Evolutionary conservation across 2,888 invertebrate species (phyloP), one percentile per base, ranked within the genome.

Genomic region (Marasmarcha lunaedactyla): DNA sequence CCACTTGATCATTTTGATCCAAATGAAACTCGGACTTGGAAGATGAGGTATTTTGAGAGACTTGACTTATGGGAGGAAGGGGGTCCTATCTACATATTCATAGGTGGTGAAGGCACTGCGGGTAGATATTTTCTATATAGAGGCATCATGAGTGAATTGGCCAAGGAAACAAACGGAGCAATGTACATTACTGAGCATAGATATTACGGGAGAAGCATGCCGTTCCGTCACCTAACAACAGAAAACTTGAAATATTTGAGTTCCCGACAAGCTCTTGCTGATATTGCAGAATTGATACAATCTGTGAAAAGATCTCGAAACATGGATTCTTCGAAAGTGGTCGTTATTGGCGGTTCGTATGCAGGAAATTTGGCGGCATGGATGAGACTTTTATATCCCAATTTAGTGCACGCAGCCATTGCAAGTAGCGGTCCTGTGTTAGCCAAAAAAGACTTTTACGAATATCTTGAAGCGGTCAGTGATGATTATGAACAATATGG

Each of bases 281-380:
- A 81, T 52, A 47, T 65, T 12, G 73, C 71, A 2, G 54, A 48
- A 33, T 44, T 79, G 7, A 41, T 81, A 34, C 45, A 51, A 41
- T 37, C 36, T 26, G 59, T 78, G 6, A 71, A 70, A 55, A 45
- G 46, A n/a, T 43, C 44, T 11, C 49, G 57, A 0, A 40, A 48
- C 13, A 76, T 57, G 45, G 50, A 48, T 2, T 47, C 48, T 1
- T 73, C 77, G 1, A 77, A 78, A 57, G 63, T 78, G 0, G 69
- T 81, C 0, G 63, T 73, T 1, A 55, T 79, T 14, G 81, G 79
- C 26, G 77, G 78, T 7, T 79, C 78, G 2, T 79, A 81, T 40
- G 59, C 77, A 1, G 79, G 73, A 5, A 81, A 77, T 40, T 60
- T 81, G 45, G 79, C 81, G 14, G 74, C 73, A 1, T 79, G 79